Base-by-base conservation (phyloP, 2,113 vertebrate species). In the Gallinago jamesoni region DNA sequence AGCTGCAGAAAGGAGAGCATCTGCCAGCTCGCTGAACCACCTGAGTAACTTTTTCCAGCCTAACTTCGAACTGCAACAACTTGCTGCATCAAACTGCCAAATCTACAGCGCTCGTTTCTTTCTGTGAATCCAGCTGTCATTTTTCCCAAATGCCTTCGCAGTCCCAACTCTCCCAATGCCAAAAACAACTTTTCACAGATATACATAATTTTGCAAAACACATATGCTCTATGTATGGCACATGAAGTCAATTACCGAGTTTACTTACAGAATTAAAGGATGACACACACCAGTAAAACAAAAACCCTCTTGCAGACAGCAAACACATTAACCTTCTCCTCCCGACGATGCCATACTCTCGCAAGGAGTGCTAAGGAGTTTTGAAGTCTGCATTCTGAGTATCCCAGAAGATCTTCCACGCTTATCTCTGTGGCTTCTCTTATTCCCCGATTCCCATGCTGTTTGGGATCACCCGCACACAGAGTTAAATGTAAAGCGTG, bases 141-240 rank as follows among this genome's bases (percentile, higher is more conserved):
- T 92, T 66, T 89, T 93, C 95, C 89, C 94, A 94, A 96, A 89
- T 96, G 96, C 91, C 93, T 96, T 90, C 72, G 1, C 93, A 96
- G 96, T 59, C 95, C 91, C 95, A 96, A 95, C 94, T 97, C 81
- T 89, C 83, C 64, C 59, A 17, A 93, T 93, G 96, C 96, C 95
- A 96, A 87, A 89, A 93, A 90, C 87, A 91, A 82, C 90, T 96
- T 92, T 96, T 93, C 91, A 96, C 94, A 96, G 94, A 95, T 94
- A 93, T 13, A 93, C 91, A 95, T 96, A 95, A 97, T 94, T 95
- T 89, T 89, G 81, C 91, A 93, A 97, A 97, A 96, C 96, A 97
- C 95, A 97, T 96, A 96, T 94, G 96, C 84, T 94, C 84, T 83
- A 53, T 94, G 91, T 90, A 95, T 95, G 87, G 89, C 96, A 94